phyloP scores from a whole-genome alignment of 2,113 vertebrate genomes.

The Gymnogyps californianus region DNA sequence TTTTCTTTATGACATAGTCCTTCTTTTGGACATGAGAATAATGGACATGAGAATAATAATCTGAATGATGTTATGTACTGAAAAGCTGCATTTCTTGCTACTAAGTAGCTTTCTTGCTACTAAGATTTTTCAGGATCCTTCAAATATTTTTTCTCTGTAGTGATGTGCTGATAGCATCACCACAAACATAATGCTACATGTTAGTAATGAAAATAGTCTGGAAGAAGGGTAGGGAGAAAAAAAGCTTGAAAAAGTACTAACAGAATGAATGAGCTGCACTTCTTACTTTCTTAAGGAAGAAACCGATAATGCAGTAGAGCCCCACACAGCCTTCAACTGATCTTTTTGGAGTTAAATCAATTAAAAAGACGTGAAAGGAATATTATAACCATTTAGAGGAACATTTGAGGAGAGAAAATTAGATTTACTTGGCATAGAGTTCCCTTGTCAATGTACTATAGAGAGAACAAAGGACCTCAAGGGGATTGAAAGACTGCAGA shows the following conservation, averaged over 20 bases:
- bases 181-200: background rate
- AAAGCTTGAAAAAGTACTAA: background rate
- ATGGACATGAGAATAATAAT: background rate
- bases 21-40: conserved; percentile 16
- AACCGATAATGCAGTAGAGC: background rate
- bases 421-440: conserved; percentile 52
- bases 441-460: conserved; percentile 36
- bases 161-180: background rate
- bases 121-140: background rate
- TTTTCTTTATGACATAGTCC: background rate
- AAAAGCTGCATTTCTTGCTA: background rate
- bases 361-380: conserved; percentile 47
- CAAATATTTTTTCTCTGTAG: background rate
- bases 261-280: background rate
- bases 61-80: background rate
- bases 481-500: conserved; percentile 7
- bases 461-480: conserved; percentile 34
- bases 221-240: background rate
- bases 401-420: conserved; percentile 59
- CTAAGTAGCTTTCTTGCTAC: background rate
- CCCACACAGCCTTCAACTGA: background rate
- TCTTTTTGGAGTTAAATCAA: conserved; percentile 41
- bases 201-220: background rate
- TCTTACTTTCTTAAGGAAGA: conserved; percentile 1
- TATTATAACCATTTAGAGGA: conserved; percentile 60